Base-by-base conservation (phyloP, 1,140 invertebrate species). In the Cyrtorhinus lividipennis region DNA sequence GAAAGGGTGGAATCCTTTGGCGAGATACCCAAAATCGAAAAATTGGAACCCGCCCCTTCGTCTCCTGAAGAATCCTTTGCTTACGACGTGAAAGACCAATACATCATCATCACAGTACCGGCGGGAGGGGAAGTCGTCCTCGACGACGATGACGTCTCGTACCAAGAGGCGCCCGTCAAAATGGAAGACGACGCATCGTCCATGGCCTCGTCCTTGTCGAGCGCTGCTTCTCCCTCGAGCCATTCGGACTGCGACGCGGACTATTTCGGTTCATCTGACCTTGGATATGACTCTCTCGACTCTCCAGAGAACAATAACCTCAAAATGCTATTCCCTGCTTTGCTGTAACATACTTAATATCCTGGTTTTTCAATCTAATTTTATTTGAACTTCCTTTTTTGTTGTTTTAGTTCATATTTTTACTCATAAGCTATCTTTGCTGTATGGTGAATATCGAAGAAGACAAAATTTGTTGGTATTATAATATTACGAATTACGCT, bases 1-100 rank as follows among this genome's bases (percentile, higher is more conserved):
- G 73, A 85, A 81, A 73, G 82, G 75, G 69, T 89, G 86, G 87
- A 88, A 87, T 71, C 86, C 85, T 2, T 20, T 59, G n/a, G 58
- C 56, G 27, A n/a, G 24, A n/a, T n/a, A n/a, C n/a, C n/a, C n/a
- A n/a, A n/a, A 25, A 23, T 22, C 25, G 22, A n/a, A n/a, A n/a
- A n/a, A 45, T 45, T 45, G 10, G 38, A 45, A 12, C 48, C 15
- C 48, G 22, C 5, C 30, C 26, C n/a, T 5, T 8, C 58, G 13
- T 8, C 58, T 18, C 13, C 56, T 10, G 30, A 56, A 5, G 53
- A 57, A 57, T 15, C 62, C 5, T 2, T 24, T 57, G 2, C 46
- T 22, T 27, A 24, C 46, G 24, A 20, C 12, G 24, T 61, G 26
- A 53, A 30, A 44, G 48, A 61, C 59, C 44, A 61, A 3, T 44